Evolutionary conservation across 2,888 invertebrate genomes (phyloP).

Genomic region (Xylota sylvarum): DNA sequence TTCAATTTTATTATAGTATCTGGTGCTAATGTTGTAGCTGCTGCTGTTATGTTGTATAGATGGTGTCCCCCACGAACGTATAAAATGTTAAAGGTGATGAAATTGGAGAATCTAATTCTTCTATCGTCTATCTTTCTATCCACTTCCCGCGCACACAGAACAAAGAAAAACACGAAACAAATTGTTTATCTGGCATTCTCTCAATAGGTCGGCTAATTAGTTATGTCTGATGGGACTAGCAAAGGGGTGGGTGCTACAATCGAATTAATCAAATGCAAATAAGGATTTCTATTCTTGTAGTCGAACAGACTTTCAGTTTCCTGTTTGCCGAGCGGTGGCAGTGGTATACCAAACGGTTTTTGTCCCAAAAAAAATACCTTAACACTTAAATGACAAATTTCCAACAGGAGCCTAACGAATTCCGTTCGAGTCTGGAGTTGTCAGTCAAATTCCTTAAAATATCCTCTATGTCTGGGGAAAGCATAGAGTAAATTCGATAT

Average conservation of each 20-base stretch:
- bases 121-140: conserved; percentile 18
- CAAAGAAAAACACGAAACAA: conserved; percentile 64
- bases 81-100: conserved; percentile 65
- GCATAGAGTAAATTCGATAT: conserved; percentile 45
- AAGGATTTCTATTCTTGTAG: conserved; percentile 43
- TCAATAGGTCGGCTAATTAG: conserved; percentile 70
- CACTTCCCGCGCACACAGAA: conserved; percentile 16
- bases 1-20: conserved; percentile 71
- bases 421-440: conserved; percentile 64
- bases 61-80: conserved; percentile 16
- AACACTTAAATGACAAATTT: conserved; percentile 74
- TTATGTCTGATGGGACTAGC: conserved; percentile 41
- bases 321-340: conserved; percentile 46
- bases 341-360: conserved; percentile 21
- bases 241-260: conserved; percentile 48
- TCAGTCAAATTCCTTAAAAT: conserved; percentile 67
- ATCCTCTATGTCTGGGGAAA: conserved; percentile 2
- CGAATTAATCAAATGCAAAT: conserved; percentile 77
- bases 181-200: conserved; percentile 71
- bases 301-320: conserved; percentile 64
- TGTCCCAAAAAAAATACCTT: conserved; percentile 61
- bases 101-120: conserved; percentile 48
- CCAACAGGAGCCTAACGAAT: conserved; percentile 41
- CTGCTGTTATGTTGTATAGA: conserved; percentile 27
- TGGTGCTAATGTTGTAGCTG: conserved; percentile 68